Evolutionary conservation across 2,888 invertebrate species (phyloP), one percentile per base, ranked within the genome.

Genomic region (Drosophila helvetica): DNA sequence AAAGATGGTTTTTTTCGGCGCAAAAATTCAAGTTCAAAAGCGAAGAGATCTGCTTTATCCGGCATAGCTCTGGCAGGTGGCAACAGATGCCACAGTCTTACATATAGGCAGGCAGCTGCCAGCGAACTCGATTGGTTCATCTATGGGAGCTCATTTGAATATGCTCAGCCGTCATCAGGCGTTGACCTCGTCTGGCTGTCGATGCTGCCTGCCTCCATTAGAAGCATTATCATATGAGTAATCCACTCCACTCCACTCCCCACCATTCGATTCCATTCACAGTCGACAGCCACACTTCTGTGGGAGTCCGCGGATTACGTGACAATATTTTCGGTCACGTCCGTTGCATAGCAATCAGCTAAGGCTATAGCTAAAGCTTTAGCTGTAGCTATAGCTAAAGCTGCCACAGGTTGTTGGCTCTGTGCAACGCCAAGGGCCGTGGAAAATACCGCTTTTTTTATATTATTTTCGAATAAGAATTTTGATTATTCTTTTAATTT

Each of bases 301-400:
- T 67, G 50, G 53, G 60, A 48, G 61, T 58, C 51, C 17, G 30
- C 51, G 51, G 53, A 54, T 75, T 86, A 82, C 88, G 89, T 88
- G 84, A 85, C 73, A 88, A 74, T 87, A 85, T 85, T 85, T 53
- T 70, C 74, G 55, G 58, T 61, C 85, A 85, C 89, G 79, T 71
- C 69, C 52, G 43, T 56, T 66, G 84, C 77, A 84, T 84, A 60
- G 57, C 48, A 69, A 68, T 70, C 73, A n/a, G 38, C 38, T 33
- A 5, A 52, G 56, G 48, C 19, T 19, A 19, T 2, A 19, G 19
- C 22, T 27, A 27, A 27, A 8, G 27, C 22, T 22, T 5, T 4
- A 22, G 22, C 19, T 19, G 19, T 19, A 19, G 48, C 25, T 25
- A 25, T 1, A 25, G 25, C 27, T 27, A 8, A 7, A 27, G 8